phyloP scores from a whole-genome alignment of 2,888 invertebrate species.

The Sphaerophoria taeniata region DNA sequence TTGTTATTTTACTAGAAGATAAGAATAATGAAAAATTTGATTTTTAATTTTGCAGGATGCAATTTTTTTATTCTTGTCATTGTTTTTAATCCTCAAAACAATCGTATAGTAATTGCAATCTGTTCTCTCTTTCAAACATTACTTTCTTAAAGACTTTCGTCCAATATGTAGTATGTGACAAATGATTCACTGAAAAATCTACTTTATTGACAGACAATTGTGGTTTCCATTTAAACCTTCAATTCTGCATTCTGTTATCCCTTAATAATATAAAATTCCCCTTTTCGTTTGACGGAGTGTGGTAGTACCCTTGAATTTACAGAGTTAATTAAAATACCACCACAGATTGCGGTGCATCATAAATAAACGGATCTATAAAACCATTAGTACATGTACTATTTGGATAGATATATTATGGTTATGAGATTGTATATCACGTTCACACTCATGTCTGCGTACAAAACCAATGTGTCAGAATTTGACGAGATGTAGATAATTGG shows the following conservation, averaged over 20 bases:
- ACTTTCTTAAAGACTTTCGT: no score
- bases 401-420: neutral
- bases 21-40: no score
- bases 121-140: no score
- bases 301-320: constrained; percentile 41
- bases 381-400: constrained; percentile 2
- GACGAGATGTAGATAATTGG: constrained; percentile 69
- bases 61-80: no score
- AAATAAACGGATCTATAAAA: constrained; percentile 56
- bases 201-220: constrained; percentile 31
- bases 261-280: constrained; percentile 26
- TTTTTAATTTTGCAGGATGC: no score
- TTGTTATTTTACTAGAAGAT: no score
- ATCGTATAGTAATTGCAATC: no score
- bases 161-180: neutral
- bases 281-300: constrained; percentile 20
- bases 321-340: constrained; percentile 73
- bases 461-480: constrained; percentile 67
- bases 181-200: constrained; percentile 33
- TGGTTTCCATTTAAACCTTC: constrained; percentile 21
- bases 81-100: no score
- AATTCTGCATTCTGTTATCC: constrained; percentile 3
- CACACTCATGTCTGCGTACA: constrained; percentile 49
- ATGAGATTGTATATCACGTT: constrained; percentile 35
- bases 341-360: constrained; percentile 67